These are phyloP conservation scores for Dunckerocampus dactyliophorus DNA, from an alignment of 2,113 vertebrate genomes.

Conservation along the genomic window DNA sequence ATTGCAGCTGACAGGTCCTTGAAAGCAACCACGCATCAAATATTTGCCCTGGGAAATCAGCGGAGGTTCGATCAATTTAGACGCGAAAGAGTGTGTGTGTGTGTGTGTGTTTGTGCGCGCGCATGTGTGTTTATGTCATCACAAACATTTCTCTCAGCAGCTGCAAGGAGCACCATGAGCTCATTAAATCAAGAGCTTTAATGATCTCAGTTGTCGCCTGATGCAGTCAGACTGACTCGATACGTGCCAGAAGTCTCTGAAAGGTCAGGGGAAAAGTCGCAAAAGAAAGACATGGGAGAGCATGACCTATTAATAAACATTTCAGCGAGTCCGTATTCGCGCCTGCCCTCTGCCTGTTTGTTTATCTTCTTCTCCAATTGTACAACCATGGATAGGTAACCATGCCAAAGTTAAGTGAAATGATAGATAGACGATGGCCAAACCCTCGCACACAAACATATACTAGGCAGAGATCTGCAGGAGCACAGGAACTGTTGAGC, in stretches of 20 bases:
- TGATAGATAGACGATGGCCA: not conserved
- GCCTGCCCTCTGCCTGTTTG: not conserved
- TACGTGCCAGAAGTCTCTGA: slow-evolving; percentile 9
- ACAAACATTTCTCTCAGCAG: slow-evolving; percentile 28
- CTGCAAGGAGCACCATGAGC: slow-evolving; percentile 32
- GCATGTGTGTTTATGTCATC: slow-evolving; percentile 22
- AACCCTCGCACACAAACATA: not conserved
- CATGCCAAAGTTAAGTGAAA: not conserved
- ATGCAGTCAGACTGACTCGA: slow-evolving; percentile 37
- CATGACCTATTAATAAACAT: slow-evolving; percentile 5
- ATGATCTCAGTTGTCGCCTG: slow-evolving; percentile 47
- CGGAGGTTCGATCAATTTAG: slow-evolving; percentile 51
- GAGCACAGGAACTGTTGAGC: slow-evolving; percentile 10
- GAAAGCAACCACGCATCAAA: slow-evolving; percentile 49
- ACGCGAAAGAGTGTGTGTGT: slow-evolving; percentile 9
- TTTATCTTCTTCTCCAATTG: not conserved
- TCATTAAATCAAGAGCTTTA: slow-evolving; percentile 51
- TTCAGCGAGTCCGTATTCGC: not conserved
- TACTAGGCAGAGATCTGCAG: slow-evolving; percentile 9
- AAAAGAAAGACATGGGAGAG: not conserved
- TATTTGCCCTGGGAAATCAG: slow-evolving; percentile 61
- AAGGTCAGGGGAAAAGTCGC: slow-evolving; percentile 18
- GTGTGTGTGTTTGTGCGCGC: slow-evolving; percentile 22
- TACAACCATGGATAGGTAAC: not conserved
- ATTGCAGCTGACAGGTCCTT: slow-evolving; percentile 33